Base-by-base conservation (phyloP, 2,113 vertebrate species). In the Larimichthys crocea region DNA sequence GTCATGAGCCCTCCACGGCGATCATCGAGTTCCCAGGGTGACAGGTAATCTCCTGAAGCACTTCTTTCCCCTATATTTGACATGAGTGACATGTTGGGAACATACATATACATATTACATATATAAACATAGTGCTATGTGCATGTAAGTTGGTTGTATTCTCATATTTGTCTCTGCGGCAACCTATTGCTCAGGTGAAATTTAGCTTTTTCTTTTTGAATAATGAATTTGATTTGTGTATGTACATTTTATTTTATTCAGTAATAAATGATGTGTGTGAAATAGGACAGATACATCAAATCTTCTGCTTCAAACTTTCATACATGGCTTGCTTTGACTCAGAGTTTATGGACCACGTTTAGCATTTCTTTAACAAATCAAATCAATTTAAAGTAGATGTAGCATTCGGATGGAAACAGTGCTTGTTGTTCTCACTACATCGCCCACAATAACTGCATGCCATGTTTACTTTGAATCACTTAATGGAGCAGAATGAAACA, bases 1-100 rank as follows among this genome's bases (percentile, higher is more conserved):
- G 90, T 64, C 79, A 95, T 95, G 95, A 94, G 82, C 74, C 93
- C 92, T 49, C 75, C 74, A 65, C 63, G 63, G 89, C 90, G 82
- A 86, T 74, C 92, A 74, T 92, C 94, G 48, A 92, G 88, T 80
- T 93, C 92, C 91, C 90, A 92, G 83, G 82, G 90, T 77, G 93
- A 95, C 92, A 96, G 95, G 95, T 96, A 95, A 91, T 92, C 82
- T 79, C 65, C 74, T 4, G 2, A 70, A 75, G 46, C 56, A 35
- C 64, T 78, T 75, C 7, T 62, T 71, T 69, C 64, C 35, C 42
- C 44, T 31, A 42, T 49, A 57, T 66, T n/a, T 79, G 17, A 74
- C 73, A 59, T 42, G 22, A 62, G 20, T 64, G 48, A 66, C 61
- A 46, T 40, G 0, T 15, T 73, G 16, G 26, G 11, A 71, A n/a